phyloP scores from a whole-genome alignment of 1,140 invertebrate genomes.

The Bombus confusus region DNA sequence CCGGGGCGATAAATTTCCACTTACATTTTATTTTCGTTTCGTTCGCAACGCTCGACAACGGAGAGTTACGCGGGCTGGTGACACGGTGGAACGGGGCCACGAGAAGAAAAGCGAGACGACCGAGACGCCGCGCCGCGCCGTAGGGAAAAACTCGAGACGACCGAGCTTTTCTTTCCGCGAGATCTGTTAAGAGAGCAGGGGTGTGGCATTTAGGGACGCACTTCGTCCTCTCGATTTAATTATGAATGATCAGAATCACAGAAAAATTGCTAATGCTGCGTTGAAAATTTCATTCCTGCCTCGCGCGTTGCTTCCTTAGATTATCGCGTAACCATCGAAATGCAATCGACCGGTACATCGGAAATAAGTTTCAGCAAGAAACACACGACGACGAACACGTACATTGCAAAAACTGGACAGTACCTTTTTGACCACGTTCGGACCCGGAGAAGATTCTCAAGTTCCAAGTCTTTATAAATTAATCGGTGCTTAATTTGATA shows the following conservation, averaged over 20 bases:
- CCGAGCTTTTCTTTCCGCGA: conserved; percentile 55
- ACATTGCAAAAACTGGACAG: background rate
- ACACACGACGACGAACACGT: too few species aligned
- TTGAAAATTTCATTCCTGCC: background rate
- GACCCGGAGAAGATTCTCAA: background rate
- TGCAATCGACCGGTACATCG: too few species aligned
- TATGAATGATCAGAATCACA: conserved; percentile 26
- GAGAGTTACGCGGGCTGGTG: conserved; percentile 63
- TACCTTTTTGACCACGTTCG: background rate
- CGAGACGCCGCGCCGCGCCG: conserved; percentile 40
- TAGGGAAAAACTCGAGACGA: conserved; percentile 58
- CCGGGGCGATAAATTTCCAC: conserved; percentile 82
- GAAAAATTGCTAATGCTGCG: background rate
- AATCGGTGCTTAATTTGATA: background rate
- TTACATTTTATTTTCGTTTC: conserved; percentile 83
- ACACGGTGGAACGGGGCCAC: conserved; percentile 44
- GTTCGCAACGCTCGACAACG: conserved; percentile 74
- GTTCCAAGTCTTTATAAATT: background rate
- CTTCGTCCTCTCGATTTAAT: conserved; percentile 27
- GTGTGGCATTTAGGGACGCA: conserved; percentile 44
- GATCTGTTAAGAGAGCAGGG: conserved; percentile 27
- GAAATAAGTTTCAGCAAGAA: too few species aligned
- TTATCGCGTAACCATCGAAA: background rate
- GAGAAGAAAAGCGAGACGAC: conserved; percentile 49
- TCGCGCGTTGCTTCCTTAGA: background rate